Evolutionary conservation across 1,140 invertebrate species (phyloP).

Genomic region (Drosophila seguyi): DNA sequence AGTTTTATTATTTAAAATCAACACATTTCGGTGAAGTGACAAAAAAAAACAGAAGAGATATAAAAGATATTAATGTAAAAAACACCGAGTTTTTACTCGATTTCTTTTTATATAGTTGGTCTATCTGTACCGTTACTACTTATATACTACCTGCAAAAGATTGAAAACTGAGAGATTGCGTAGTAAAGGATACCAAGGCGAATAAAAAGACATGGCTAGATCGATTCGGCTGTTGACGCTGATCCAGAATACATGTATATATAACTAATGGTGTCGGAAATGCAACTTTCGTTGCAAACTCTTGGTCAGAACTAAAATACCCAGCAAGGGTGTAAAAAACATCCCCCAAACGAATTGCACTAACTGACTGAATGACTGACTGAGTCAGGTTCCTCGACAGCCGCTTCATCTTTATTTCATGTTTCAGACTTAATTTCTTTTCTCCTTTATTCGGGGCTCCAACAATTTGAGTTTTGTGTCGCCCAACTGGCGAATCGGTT

Average conservation of each 20-base stretch:
- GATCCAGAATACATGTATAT: neutral
- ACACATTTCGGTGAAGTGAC: neutral
- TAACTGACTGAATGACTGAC: conserved; percentile 47
- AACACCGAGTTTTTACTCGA: no score
- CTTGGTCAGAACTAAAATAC: neutral
- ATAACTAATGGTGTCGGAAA: neutral
- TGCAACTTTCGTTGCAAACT: neutral
- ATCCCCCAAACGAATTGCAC: conserved; percentile 25
- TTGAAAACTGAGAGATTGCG: neutral
- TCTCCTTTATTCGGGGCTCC: conserved; percentile 17
- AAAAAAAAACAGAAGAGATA: neutral
- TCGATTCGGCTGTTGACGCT: neutral
- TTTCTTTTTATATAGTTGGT: no score
- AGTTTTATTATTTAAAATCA: neutral
- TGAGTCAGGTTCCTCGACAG: conserved; percentile 58
- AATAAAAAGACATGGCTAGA: neutral
- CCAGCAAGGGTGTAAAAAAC: neutral
- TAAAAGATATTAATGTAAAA: neutral
- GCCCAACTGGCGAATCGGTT: conserved; percentile 57
- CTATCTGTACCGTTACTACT: no score
- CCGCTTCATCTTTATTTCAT: conserved; percentile 80
- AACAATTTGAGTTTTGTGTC: conserved; percentile 65
- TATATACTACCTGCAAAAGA: neutral
- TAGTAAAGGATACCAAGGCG: neutral
- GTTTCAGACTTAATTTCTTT: conserved; percentile 70